Evolutionary conservation across 1,140 invertebrate species (phyloP), one percentile per base, ranked within the genome.

Genomic region (Portunus trituberculatus): DNA sequence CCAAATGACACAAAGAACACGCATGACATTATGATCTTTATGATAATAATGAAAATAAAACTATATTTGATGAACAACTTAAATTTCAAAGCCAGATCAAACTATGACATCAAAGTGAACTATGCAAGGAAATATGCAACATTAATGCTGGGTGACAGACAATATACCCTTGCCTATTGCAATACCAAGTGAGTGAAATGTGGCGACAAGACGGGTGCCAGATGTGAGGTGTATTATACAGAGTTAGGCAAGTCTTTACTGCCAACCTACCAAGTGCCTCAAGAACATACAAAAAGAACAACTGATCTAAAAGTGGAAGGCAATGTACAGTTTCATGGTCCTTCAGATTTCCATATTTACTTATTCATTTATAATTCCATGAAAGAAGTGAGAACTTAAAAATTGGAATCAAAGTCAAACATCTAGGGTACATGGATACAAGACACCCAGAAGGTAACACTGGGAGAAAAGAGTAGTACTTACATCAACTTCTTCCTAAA

Each of bases 401-500:
- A 28, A 29, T 90, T 67, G n/a, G 20, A 67, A 67, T 59, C 59
- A 52, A 76, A 59, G 31, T 94, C 87, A 94, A 94, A 94, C 93
- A 94, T 94, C 87, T 94, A 94, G n/a, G 84, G n/a, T 89, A 86
- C 87, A 94, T 76, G 29, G 67, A 94, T 48, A 94, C 86, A 52
- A 89, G 59, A 94, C 93, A 94, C 93, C 93, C 87, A 94, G 32
- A 94, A 88, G 93, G 93, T 88, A 39, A 93, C 93, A 45, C 89
- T 84, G 94, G 94, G 91, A 89, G 76, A 94, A 25, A 93, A 76
- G 59, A 76, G 95, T 95, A 95, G 95, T 95, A 95, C 95, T 95
- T 95, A 95, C 95, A 95, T 95, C 95, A 95, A 95, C 95, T 88
- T 93, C 91, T 45, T 90, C 95, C 95, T 95, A 95, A 91, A 95